A percentile compares a stretch with the other conserved stretches of the same genome.
phyloP scores from a whole-genome alignment of 2,888 invertebrate species.

The Archips xylosteana region DNA sequence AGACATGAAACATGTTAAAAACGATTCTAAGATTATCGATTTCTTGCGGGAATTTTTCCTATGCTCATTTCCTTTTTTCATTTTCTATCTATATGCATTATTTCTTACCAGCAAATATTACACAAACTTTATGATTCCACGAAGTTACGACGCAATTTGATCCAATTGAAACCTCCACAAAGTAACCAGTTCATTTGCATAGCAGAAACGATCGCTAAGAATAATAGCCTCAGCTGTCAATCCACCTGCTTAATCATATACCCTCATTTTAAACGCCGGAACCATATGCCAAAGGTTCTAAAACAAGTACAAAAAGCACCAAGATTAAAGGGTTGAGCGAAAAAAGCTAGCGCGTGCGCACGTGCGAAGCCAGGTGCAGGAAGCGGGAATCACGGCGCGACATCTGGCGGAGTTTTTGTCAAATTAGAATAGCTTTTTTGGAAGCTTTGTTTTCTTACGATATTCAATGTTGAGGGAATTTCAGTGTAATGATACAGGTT shows the following conservation, averaged over 20 bases:
- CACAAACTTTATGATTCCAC: background rate
- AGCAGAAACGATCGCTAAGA: background rate
- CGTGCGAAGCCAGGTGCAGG: slow-evolving; percentile 43
- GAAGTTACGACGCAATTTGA: background rate
- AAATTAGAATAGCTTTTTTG: slow-evolving; percentile 17
- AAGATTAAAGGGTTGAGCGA: slow-evolving; percentile 28
- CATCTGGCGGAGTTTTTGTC: slow-evolving; percentile 36
- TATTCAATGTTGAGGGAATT: background rate
- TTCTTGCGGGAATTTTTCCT: no score
- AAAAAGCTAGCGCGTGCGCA: slow-evolving; percentile 32
- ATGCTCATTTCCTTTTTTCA: no score
- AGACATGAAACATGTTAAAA: no score
- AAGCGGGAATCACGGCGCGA: slow-evolving; percentile 40
- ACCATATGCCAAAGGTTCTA: slow-evolving; percentile 45
- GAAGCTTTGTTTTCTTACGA: slow-evolving; percentile 13
- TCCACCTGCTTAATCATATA: slow-evolving; percentile 37
- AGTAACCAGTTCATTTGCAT: background rate
- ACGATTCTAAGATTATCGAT: no score
- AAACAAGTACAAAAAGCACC: slow-evolving; percentile 41
- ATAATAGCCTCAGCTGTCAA: slow-evolving; percentile 10
- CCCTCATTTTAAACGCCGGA: slow-evolving; percentile 41
- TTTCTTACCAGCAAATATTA: no score
- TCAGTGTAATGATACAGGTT: background rate
- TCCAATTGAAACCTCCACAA: background rate
- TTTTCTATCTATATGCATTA: no score